Evolutionary conservation across 2,797 vertebrate genomes (phyloP).

Genomic region (Cercopithecus petaurista): DNA sequence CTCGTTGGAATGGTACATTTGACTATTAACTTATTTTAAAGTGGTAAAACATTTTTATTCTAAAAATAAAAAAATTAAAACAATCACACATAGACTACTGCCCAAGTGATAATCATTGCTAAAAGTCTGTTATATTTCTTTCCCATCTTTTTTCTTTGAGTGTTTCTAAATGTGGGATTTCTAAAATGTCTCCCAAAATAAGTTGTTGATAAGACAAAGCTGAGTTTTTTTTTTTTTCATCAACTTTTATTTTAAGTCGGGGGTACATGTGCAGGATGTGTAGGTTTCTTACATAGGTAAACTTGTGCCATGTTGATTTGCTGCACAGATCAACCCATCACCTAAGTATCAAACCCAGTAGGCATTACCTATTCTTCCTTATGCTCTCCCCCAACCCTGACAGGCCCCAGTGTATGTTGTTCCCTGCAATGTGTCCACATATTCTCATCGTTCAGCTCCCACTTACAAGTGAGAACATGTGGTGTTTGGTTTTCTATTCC

Average conservation of each 20-base stretch:
- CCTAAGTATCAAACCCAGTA: not conserved
- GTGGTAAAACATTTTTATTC: not conserved
- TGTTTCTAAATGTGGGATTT: not conserved
- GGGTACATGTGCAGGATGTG: not conserved
- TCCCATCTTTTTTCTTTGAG: not conserved
- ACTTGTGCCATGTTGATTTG: not conserved
- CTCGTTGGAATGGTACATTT: not conserved
- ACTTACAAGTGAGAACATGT: not conserved
- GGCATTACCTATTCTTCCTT: not conserved
- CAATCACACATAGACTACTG: not conserved
- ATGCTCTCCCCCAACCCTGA: not conserved
- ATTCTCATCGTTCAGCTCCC: not conserved
- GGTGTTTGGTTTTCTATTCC: not conserved
- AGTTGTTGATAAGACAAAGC: not conserved
- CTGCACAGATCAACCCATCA: not conserved
- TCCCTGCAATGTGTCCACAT: not conserved
- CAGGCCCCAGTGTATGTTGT: not conserved
- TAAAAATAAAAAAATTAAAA: not conserved
- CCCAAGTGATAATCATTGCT: not conserved
- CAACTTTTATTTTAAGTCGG: not conserved
- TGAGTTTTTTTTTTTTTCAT: not conserved
- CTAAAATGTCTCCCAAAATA: not conserved
- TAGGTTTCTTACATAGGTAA: not conserved
- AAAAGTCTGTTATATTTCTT: not conserved
- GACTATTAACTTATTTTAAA: conserved; percentile 7